Conservation (phyloP, 2,113 vertebrate genomes). For the Megaceryle torquata region DNA sequence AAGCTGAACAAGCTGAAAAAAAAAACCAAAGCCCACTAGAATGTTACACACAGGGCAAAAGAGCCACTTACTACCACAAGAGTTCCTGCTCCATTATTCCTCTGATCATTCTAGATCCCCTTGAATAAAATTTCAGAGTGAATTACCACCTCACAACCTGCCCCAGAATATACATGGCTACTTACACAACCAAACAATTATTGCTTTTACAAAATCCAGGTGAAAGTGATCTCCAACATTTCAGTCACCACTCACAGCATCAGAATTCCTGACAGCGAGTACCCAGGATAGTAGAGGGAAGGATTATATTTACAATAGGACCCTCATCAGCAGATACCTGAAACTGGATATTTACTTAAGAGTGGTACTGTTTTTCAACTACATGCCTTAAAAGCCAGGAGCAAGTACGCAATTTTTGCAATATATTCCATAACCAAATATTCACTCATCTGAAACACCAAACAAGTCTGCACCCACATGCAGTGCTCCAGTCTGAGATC, state of each 20-base stretch:
- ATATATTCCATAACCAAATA: conserved; percentile 29
- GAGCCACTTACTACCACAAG: neutral
- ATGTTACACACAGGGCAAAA: neutral
- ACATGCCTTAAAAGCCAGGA: neutral
- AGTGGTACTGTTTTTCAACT: neutral
- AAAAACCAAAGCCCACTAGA: neutral
- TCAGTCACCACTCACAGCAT: neutral
- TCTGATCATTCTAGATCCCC: neutral
- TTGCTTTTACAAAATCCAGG: neutral
- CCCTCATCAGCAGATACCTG: neutral
- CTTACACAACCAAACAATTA: neutral
- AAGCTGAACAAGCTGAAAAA: neutral
- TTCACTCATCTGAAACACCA: conserved; percentile 38
- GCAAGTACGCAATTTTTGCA: neutral
- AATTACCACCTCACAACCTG: neutral
- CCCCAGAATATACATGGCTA: neutral
- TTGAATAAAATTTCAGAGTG: neutral
- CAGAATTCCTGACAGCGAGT: neutral
- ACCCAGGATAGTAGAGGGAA: neutral
- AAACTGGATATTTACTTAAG: neutral
- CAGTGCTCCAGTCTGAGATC: conserved; percentile 41
- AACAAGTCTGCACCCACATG: conserved; percentile 49
- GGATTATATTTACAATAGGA: neutral
- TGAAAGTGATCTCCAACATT: neutral
- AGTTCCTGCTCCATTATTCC: neutral